phyloP scores from a whole-genome alignment of 2,888 invertebrate genomes.

The Phaonia tiefii region DNA sequence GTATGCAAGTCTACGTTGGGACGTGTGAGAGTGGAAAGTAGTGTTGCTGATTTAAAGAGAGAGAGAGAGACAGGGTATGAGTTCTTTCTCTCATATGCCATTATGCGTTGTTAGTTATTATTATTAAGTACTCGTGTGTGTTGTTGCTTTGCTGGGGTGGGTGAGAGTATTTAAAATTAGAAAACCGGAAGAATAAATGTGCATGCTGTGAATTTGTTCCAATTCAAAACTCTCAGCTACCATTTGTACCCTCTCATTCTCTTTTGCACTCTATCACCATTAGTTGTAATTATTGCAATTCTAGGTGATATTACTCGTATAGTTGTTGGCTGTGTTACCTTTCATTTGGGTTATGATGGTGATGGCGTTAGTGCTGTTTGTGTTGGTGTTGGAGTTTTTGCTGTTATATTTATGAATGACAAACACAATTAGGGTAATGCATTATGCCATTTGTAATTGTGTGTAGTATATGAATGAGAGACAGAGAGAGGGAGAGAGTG shows the following conservation, averaged over 20 bases:
- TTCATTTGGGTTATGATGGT: conserved; percentile 22
- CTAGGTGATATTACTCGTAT: conserved; percentile 26
- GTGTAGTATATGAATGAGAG: too few relatives aligned
- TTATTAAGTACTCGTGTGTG: neutral
- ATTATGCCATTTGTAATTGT: conserved; percentile 35
- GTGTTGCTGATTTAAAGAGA: neutral
- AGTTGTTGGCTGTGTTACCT: conserved; percentile 40
- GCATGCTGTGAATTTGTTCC: conserved; percentile 66
- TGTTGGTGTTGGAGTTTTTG: conserved; percentile 3
- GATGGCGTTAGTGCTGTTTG: conserved; percentile 46
- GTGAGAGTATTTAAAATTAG: conserved; percentile 48
- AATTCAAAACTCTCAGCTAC: conserved; percentile 11
- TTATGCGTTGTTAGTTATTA: neutral
- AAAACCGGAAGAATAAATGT: conserved; percentile 65
- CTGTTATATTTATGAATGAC: conserved; percentile 61
- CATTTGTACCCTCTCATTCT: neutral
- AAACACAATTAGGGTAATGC: conserved; percentile 69
- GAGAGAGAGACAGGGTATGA: too few relatives aligned
- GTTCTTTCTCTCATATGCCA: too few relatives aligned
- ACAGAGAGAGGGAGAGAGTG: too few relatives aligned
- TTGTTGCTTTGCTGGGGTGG: neutral
- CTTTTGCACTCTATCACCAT: conserved; percentile 2
- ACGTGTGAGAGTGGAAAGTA: neutral
- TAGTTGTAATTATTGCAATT: conserved; percentile 33
- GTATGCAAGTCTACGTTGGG: neutral